Base-by-base conservation (phyloP, 2,113 vertebrate genomes). In the Oceanodroma tethys region DNA sequence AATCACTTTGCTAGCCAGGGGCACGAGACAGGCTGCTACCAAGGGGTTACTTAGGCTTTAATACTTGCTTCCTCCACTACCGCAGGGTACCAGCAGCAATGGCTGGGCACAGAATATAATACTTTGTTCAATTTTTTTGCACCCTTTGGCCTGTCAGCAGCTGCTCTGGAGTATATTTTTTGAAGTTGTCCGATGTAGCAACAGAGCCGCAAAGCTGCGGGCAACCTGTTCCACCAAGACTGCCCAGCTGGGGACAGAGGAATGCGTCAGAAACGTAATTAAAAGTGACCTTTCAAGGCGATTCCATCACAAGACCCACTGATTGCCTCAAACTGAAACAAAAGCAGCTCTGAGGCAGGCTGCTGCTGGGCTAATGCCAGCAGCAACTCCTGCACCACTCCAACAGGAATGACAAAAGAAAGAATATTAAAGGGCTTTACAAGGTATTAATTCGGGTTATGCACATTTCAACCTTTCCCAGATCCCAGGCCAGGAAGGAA, bases 321-420 rank as follows among this genome's bases (percentile, higher is more conserved):
- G 79, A 91, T 14, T 82, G 83, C 83, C 91, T 92, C 83, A 86
- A 88, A 93, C 29, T 42, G 58, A 90, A 96, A 92, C 70, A 84
- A 91, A 91, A 89, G 95, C 81, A 92, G 89, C 83, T 95, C 62
- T 50, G 42, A 76, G 36, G 71, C 75, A 71, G 32, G 74, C 81
- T 65, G 82, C 13, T 36, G 67, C 62, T 94, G 90, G 84, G 90
- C 63, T n/a, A 18, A 58, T 71, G 90, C 94, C 82, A 93, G 90
- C 75, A 79, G 63, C 12, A 7, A 68, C 60, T 90, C 62, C 59
- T 90, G 92, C 58, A 71, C 81, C 73, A 26, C 60, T 91, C 73
- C 36, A 74, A 45, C 13, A 52, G 36, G 53, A 91, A 58, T 27
- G 83, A 87, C 4, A 47, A 82, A 88, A 38, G 40, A 60, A 80